phyloP scores from a whole-genome alignment of 2,888 invertebrate species.

The Ormyrus nitidulus region DNA sequence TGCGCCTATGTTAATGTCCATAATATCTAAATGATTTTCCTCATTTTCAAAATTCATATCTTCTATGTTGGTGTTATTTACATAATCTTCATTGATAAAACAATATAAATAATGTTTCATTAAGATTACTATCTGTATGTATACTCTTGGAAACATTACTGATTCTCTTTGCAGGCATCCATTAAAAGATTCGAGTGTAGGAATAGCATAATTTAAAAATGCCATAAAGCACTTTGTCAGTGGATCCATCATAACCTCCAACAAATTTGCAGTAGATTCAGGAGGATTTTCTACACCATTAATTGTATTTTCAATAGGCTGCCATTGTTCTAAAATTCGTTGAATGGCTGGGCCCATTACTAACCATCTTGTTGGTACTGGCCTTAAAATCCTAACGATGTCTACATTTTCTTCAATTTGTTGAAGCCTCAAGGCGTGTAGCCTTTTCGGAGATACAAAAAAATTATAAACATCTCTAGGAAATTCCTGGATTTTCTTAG shows the following conservation, averaged over 20 bases:
- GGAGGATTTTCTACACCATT: background rate
- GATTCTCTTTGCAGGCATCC: background rate
- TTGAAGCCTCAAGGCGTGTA: background rate
- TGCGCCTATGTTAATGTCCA: background rate
- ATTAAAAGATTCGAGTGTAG: slow-evolving; percentile 2
- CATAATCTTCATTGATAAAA: background rate
- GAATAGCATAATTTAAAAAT: background rate
- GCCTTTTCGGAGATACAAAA: background rate
- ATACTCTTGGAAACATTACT: background rate
- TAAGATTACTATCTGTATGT: background rate
- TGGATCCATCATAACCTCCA: background rate
- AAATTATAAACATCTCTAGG: slow-evolving; percentile 4
- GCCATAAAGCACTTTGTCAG: background rate
- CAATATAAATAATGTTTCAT: background rate
- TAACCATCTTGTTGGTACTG: background rate
- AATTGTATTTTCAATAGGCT: background rate
- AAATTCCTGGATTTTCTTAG: background rate
- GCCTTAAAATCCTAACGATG: background rate
- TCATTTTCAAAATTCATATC: background rate
- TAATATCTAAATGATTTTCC: background rate
- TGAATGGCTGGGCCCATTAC: background rate
- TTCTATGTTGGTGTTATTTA: background rate
- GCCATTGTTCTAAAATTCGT: background rate
- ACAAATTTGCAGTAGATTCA: background rate
- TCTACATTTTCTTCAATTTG: background rate